Percentiles rank a stretch among this genome's conserved stretches.
phyloP scores from a whole-genome alignment of 2,113 vertebrate species.

The Brachionichthys hirsutus region DNA sequence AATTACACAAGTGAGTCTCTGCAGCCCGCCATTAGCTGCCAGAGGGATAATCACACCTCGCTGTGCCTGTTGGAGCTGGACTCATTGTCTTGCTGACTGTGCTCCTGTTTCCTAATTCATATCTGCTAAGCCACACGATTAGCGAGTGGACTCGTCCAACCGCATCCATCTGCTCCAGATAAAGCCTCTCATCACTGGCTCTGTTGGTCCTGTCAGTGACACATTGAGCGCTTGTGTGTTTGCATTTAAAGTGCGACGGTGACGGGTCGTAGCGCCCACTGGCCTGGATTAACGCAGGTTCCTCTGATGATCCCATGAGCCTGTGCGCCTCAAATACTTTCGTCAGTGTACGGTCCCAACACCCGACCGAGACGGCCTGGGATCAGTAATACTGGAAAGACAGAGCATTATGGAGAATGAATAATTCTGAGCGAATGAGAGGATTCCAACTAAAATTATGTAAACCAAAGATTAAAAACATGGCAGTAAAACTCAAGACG shows the following conservation, averaged over 20 bases:
- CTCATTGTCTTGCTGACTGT: slow-evolving; percentile 31
- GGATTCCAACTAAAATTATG: too few relatives aligned
- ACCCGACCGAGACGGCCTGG: slow-evolving; percentile 28
- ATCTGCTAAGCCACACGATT: slow-evolving; percentile 41
- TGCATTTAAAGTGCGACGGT: slow-evolving; percentile 14
- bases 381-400: slow-evolving; percentile 19
- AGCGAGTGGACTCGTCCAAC: slow-evolving; percentile 15
- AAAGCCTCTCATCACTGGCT: slow-evolving; percentile 20
- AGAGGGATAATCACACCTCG: slow-evolving; percentile 37
- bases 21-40: slow-evolving; percentile 19
- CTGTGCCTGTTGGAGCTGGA: slow-evolving; percentile 1
- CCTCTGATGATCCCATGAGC: slow-evolving; percentile 55
- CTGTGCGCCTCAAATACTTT: slow-evolving; percentile 39
- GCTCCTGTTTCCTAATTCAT: slow-evolving; percentile 40
- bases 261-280: slow-evolving; percentile 44
- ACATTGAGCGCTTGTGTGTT: background rate
- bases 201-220: background rate
- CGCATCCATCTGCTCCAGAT: slow-evolving; percentile 32
- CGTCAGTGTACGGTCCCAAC: slow-evolving; percentile 28
- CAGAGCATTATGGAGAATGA: background rate
- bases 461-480: slow-evolving; percentile 9
- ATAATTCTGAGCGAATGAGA: background rate
- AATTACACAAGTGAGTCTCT: background rate
- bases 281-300: slow-evolving; percentile 60
- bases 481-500: slow-evolving; percentile 32